Evolutionary conservation across 2,797 vertebrate species (phyloP).

Genomic region (Eupleurogrammus muticus): DNA sequence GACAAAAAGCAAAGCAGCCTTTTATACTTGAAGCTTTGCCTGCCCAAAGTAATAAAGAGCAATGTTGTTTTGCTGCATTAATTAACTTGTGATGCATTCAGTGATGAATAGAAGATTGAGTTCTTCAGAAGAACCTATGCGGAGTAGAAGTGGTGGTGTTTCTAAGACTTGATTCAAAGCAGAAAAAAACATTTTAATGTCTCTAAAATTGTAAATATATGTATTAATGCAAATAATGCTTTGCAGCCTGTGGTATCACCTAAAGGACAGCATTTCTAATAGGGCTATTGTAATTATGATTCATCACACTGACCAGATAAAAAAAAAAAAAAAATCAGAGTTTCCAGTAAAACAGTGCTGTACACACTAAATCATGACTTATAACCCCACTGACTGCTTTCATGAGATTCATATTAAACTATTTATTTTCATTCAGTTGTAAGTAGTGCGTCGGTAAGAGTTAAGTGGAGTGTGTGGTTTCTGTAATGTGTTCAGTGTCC

Average conservation of each 20-base stretch:
- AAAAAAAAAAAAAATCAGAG: constrained; percentile 8
- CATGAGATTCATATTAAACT: constrained; percentile 32
- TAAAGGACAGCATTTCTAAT: constrained; percentile 1
- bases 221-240: constrained; percentile 2
- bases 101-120: constrained; percentile 32
- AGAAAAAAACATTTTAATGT: constrained; percentile 14
- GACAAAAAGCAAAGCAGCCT: constrained; percentile 25
- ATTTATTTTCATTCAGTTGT: constrained; percentile 51
- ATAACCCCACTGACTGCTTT: constrained; percentile 23
- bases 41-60: constrained; percentile 31
- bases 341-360: constrained; percentile 1
- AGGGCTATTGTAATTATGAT: constrained; percentile 34
- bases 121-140: constrained; percentile 38
- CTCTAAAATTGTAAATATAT: constrained; percentile 1
- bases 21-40: constrained; percentile 33
- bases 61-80: constrained; percentile 39
- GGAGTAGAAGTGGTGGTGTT: constrained; percentile 2
- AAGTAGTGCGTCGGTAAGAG: constrained; percentile 1
- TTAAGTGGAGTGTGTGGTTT: constrained; percentile 7
- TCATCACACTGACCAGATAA: constrained; percentile 22
- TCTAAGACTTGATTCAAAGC: constrained; percentile 36
- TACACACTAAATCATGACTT: constrained; percentile 42
- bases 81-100: constrained; percentile 42
- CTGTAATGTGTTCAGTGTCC: neutral
- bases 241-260: neutral